A percentile compares a stretch with the other conserved stretches of the same genome.
Evolutionary conservation across 2,113 vertebrate species (phyloP).

Genomic region (Antigone vipio): DNA sequence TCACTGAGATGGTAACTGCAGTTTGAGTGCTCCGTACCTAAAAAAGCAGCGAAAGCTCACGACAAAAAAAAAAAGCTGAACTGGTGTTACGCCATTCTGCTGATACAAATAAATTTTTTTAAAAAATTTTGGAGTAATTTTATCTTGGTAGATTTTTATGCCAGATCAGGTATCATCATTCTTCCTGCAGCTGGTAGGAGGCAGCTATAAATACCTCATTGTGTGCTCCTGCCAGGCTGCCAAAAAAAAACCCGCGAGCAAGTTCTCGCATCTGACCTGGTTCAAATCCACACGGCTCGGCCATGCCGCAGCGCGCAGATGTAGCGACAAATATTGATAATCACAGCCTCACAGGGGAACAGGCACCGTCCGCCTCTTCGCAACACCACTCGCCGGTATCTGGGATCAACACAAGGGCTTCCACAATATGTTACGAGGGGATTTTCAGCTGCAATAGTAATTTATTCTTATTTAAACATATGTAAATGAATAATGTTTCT

Average conservation of each 20-base stretch:
- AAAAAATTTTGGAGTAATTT: background rate
- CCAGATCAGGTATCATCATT: conserved; percentile 29
- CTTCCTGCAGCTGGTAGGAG: conserved; percentile 24
- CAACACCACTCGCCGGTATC: background rate
- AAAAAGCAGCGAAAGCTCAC: background rate
- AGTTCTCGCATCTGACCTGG: background rate
- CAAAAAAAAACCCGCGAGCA: background rate
- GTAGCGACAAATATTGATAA: background rate
- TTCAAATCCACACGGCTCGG: background rate
- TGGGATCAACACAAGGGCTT: background rate
- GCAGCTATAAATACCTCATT: conserved; percentile 26
- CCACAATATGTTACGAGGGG: background rate
- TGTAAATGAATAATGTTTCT: background rate
- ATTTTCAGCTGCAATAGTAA: background rate
- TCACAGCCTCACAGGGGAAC: rapidly evolving
- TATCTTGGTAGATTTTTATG: conserved; percentile 5
- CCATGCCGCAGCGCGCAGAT: background rate
- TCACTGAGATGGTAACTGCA: background rate
- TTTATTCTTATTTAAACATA: background rate
- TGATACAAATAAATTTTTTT: background rate
- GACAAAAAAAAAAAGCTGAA: background rate
- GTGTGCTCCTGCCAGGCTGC: background rate
- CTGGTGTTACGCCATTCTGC: background rate
- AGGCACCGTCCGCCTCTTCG: background rate
- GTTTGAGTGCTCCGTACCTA: background rate